Percentiles rank a stretch among this genome's conserved stretches.
These are phyloP conservation scores for Eristalinus aeneus DNA, from an alignment of 2,888 invertebrate genomes.

Conservation along the genomic window DNA sequence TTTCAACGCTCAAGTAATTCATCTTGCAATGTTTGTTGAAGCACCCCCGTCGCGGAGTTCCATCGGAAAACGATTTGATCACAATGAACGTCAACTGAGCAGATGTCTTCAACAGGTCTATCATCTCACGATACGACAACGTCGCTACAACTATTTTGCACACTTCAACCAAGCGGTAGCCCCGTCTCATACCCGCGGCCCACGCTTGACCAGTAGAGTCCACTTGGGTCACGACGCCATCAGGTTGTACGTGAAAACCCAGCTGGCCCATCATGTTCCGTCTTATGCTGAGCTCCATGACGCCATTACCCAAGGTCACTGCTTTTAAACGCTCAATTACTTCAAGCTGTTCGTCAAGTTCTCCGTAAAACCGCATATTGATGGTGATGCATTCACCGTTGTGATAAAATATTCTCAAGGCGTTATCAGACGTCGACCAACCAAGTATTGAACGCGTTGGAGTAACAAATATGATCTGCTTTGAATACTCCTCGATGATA, in stretches of 20 bases:
- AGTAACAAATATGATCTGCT: conserved; percentile 92
- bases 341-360: conserved; percentile 87
- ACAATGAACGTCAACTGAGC: conserved; percentile 92
- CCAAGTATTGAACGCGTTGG: conserved; percentile 90
- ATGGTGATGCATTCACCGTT: conserved; percentile 95
- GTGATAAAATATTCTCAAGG: conserved; percentile 92
- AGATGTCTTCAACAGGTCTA: conserved; percentile 94
- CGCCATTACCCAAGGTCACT: conserved; percentile 83
- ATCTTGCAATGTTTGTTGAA: conserved; percentile 85
- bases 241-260: conserved; percentile 94
- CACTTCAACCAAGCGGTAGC: conserved; percentile 94
- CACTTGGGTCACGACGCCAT: conserved; percentile 93
- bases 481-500: conserved; percentile 90
- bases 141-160: conserved; percentile 95
- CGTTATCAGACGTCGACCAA: conserved; percentile 83
- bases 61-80: conserved; percentile 87
- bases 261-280: conserved; percentile 92
- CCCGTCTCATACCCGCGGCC: conserved; percentile 93
- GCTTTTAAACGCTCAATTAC: conserved; percentile 90
- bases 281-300: conserved; percentile 90
- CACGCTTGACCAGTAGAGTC: conserved; percentile 79
- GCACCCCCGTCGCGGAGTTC: conserved; percentile 86
- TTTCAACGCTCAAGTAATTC: conserved; percentile 83
- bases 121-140: conserved; percentile 94
- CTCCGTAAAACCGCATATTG: conserved; percentile 87